Base-by-base conservation (phyloP, 1,140 invertebrate species). In the Diuraphis noxia region DNA sequence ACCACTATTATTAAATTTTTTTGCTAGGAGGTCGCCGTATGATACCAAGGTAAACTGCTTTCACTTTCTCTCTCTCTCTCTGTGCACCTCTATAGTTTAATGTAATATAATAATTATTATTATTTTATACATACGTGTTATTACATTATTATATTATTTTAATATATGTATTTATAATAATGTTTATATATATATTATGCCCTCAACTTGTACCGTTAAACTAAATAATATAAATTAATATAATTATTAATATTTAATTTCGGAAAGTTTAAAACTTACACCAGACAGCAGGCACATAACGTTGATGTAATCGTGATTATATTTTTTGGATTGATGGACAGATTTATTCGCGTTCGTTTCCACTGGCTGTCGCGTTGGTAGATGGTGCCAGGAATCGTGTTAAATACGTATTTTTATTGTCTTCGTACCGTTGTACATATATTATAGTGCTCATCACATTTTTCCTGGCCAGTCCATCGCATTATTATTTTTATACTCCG, bases 1-100 rank as follows among this genome's bases (percentile, higher is more conserved):
- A 91, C 89, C n/a, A 81, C n/a, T 91, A 91, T 34, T 72, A 72
- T 88, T 41, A 63, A 43, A 34, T 88, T 72, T 72, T 72, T 88
- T 63, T 56, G 63, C 72, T 91, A 90, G 30, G 72, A 91, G 89
- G 77, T 82, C 89, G 43, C 41, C 19, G 89, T 52, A 40, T 90
- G 34, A 25, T 49, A 82, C 23, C 89, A 91, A 91, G 89, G 89
- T 52, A 82, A 91, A 91, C 89, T 91, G 43, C 89, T 91, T 91
- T 91, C 89, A 91, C 89, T 91, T 91, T 90, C 88, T 90, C 72
- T 90, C 52, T 90, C 88, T 90, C 72, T 90, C 52, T 90, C 43
- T 43, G 6, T 81, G 41, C 30, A n/a, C 56, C n/a, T 88, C 25
- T 72, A 25, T 88, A 43, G n/a, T n/a, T 43, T 46, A 41, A 25